Percentiles rank a stretch among this genome's conserved stretches.
phyloP scores from a whole-genome alignment of 1,140 invertebrate species.

The Lepeophtheirus salmonis region DNA sequence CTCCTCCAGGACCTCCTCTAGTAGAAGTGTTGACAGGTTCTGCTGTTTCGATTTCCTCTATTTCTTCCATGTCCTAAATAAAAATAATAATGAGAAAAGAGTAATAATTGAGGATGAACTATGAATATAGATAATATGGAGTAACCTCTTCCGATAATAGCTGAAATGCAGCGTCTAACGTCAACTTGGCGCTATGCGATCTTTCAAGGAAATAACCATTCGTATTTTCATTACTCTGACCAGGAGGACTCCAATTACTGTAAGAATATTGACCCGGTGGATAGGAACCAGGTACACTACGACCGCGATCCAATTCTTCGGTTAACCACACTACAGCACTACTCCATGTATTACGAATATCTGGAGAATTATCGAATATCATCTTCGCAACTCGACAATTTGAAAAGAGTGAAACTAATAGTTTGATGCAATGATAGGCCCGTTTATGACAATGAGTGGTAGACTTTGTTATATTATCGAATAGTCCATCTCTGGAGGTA shows the following conservation, averaged over 20 bases:
- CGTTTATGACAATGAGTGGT: conserved; percentile 89
- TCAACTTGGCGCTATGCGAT: conserved; percentile 76
- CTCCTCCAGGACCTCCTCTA: too few species aligned
- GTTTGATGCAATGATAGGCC: conserved; percentile 91
- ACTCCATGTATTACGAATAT: conserved; percentile 65
- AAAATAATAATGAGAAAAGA: too few species aligned
- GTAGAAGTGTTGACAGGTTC: too few species aligned
- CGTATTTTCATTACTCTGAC: conserved; percentile 79
- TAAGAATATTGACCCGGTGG: conserved; percentile 45
- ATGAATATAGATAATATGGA: too few species aligned
- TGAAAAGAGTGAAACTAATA: conserved; percentile 70
- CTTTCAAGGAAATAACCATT: conserved; percentile 86
- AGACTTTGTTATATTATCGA: conserved; percentile 74
- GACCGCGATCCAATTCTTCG: conserved; percentile 61
- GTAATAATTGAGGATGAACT: too few species aligned
- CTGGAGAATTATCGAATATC: conserved; percentile 50
- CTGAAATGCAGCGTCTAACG: conserved; percentile 59
- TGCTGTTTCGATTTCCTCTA: too few species aligned
- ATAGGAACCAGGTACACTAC: conserved; percentile 24
- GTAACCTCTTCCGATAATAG: conserved; percentile 61
- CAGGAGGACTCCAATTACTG: conserved; percentile 79
- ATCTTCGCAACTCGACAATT: conserved; percentile 52
- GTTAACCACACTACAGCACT: conserved; percentile 79
- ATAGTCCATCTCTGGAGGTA: conserved; percentile 72
- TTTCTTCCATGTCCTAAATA: too few species aligned